Evolutionary conservation across 2,888 invertebrate genomes (phyloP).

Genomic region (Heliconius charithonia): DNA sequence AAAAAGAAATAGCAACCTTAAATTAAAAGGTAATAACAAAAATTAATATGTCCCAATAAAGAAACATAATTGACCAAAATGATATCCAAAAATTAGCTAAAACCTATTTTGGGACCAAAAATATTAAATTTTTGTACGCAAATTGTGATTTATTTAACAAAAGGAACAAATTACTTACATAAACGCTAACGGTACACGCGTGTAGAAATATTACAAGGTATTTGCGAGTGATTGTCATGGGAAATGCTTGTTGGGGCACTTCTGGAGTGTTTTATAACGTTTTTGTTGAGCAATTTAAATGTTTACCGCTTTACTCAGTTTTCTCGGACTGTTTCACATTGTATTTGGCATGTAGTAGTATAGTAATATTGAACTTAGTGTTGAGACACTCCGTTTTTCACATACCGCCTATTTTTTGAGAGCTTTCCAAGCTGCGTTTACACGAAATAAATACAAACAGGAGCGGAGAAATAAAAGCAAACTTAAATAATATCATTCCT

Average conservation of each 20-base stretch:
- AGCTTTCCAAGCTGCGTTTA: background rate
- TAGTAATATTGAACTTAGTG: background rate
- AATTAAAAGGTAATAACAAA: too few species aligned
- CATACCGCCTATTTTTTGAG: background rate
- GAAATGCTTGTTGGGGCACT: slow-evolving; percentile 27
- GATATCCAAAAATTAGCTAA: slow-evolving; percentile 5
- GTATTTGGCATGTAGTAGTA: background rate
- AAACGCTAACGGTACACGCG: slow-evolving; percentile 47
- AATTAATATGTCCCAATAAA: background rate
- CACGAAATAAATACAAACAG: too few species aligned
- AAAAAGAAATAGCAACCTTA: too few species aligned
- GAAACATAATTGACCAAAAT: background rate
- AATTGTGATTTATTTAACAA: slow-evolving; percentile 48
- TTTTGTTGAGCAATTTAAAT: slow-evolving; percentile 17
- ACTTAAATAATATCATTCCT: background rate
- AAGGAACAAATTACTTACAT: slow-evolving; percentile 49
- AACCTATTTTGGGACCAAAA: slow-evolving; percentile 23
- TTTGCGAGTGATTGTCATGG: slow-evolving; percentile 40
- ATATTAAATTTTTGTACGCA: slow-evolving; percentile 40
- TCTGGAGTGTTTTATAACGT: slow-evolving; percentile 20
- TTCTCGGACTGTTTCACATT: background rate
- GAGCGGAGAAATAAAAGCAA: background rate
- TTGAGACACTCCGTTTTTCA: background rate
- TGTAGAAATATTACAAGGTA: slow-evolving; percentile 40
- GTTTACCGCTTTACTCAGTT: background rate